A percentile compares a stretch with the other conserved stretches of the same genome.
These are phyloP conservation scores for Mimas tiliae DNA, from an alignment of 2,888 invertebrate species.

Conservation along the genomic window DNA sequence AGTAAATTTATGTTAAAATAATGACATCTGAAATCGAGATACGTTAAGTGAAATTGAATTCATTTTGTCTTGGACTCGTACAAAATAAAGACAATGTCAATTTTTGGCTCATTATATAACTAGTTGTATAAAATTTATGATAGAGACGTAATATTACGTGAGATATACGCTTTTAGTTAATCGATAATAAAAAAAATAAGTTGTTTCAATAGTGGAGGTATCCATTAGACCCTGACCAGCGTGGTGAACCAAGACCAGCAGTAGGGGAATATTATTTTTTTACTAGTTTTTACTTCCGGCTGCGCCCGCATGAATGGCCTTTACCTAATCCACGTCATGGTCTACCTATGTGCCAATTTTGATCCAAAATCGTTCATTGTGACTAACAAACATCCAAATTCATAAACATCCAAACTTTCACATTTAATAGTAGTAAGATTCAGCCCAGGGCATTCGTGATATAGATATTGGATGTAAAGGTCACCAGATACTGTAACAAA, in stretches of 20 bases:
- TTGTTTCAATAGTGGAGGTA: no score
- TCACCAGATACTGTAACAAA: neutral
- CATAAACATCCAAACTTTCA: no score
- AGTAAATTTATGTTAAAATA: conserved; percentile 16
- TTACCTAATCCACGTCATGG: no score
- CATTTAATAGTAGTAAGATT: no score
- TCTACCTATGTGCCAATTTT: no score
- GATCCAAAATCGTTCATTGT: no score
- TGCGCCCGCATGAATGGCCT: no score
- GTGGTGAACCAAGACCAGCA: no score
- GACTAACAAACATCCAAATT: no score
- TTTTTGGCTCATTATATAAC: conserved; percentile 1
- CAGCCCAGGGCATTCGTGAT: neutral
- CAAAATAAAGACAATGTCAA: conserved; percentile 20
- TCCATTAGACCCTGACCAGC: no score
- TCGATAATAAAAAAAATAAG: neutral
- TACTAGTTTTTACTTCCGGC: no score
- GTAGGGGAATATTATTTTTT: conserved; percentile 6
- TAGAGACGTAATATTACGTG: neutral
- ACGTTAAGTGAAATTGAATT: conserved; percentile 19
- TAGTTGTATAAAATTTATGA: no score
- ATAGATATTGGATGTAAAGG: neutral
- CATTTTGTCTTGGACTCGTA: conserved; percentile 5
- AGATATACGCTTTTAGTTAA: neutral
- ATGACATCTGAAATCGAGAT: conserved; percentile 10